Evolutionary conservation across 2,888 invertebrate genomes (phyloP).

Genomic region (Dolomedes plantarius): DNA sequence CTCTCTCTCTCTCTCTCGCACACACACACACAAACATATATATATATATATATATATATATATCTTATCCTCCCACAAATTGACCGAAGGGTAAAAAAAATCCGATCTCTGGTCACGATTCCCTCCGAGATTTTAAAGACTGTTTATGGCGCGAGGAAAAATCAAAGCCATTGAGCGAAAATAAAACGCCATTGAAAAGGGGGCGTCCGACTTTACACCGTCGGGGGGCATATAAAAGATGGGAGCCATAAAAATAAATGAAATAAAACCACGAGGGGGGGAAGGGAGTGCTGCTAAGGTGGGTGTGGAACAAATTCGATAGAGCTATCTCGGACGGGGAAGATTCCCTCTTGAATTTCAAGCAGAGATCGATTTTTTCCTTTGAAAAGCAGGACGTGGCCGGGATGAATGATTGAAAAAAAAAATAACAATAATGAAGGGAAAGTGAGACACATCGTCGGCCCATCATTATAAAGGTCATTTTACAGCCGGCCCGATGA

Average conservation of each 20-base stretch:
- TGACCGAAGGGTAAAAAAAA: no score
- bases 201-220: conserved; percentile 27
- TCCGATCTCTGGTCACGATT: no score
- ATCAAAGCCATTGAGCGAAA: conserved; percentile 60
- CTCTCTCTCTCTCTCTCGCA: no score
- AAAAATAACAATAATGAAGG: neutral
- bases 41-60: no score
- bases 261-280: conserved; percentile 22
- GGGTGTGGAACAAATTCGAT: conserved; percentile 53
- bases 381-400: conserved; percentile 51
- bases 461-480: conserved; percentile 67
- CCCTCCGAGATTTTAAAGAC: no score
- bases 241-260: conserved; percentile 30
- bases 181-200: conserved; percentile 50
- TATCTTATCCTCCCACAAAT: no score
- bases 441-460: conserved; percentile 53
- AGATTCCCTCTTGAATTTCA: conserved; percentile 69
- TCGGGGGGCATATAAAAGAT: neutral
- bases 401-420: conserved; percentile 61
- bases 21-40: no score
- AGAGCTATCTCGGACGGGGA: conserved; percentile 46
- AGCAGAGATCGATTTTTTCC: conserved; percentile 63
- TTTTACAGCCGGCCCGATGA: conserved; percentile 62
- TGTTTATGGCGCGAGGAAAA: no score
- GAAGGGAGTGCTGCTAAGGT: neutral